Evolutionary conservation across 2,113 vertebrate species (phyloP).

Genomic region (Paedocypris sp.): DNA sequence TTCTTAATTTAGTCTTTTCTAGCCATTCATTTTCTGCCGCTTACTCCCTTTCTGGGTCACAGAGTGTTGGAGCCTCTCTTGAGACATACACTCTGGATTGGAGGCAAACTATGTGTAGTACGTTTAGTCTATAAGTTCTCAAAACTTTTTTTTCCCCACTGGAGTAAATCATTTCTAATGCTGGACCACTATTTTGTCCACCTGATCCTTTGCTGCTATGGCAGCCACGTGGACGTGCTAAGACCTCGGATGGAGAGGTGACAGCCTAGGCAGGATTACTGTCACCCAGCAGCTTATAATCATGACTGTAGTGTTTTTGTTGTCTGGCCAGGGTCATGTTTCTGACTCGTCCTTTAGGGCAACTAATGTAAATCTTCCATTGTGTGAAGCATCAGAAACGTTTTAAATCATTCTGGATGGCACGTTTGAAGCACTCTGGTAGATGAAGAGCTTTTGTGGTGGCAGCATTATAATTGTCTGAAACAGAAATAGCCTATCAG

Average conservation of each 20-base stretch:
- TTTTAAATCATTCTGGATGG: neutral
- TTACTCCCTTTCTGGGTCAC: too few species aligned
- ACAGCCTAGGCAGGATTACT: constrained; percentile 13
- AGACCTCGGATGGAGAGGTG: constrained; percentile 14
- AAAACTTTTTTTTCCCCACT: too few species aligned
- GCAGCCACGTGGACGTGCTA: neutral
- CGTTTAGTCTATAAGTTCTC: too few species aligned
- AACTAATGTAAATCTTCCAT: neutral
- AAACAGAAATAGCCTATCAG: neutral
- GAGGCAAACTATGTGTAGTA: too few species aligned
- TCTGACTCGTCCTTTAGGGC: neutral
- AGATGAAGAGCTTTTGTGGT: neutral
- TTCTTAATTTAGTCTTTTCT: too few species aligned
- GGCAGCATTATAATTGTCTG: constrained; percentile 1
- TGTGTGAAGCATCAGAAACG: neutral
- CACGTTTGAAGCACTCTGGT: neutral
- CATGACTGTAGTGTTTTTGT: neutral
- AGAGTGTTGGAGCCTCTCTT: too few species aligned
- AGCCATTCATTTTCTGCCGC: too few species aligned
- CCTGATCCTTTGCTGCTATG: constrained; percentile 2
- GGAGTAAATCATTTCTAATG: too few species aligned
- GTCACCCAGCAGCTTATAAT: neutral
- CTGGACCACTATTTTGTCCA: constrained; percentile 7
- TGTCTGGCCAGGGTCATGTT: neutral
- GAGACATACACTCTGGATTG: too few species aligned